These are phyloP conservation scores for Morpho deidamia DNA, from an alignment of 2,888 invertebrate species.

Conservation along the genomic window DNA sequence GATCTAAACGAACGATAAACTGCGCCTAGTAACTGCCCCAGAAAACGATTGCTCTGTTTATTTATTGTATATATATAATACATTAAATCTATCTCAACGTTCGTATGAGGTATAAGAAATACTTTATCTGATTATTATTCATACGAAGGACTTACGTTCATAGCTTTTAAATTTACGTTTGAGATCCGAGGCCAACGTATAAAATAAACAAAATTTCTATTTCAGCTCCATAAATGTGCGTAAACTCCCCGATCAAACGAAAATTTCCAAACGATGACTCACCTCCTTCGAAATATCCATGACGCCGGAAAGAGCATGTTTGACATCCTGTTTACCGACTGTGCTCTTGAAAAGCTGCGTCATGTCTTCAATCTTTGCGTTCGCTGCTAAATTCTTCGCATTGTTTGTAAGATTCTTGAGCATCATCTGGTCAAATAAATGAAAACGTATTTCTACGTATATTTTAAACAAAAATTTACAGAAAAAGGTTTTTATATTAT, in stretches of 20 bases:
- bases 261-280: slow-evolving; percentile 17
- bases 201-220: slow-evolving; percentile 7
- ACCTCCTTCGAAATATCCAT: slow-evolving; percentile 91
- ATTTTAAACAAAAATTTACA: no score
- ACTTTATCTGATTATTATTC: neutral
- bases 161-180: neutral
- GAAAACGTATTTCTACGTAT: neutral
- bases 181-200: neutral
- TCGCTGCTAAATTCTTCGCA: slow-evolving; percentile 95
- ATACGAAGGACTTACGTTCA: slow-evolving; percentile 4
- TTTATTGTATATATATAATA: no score
- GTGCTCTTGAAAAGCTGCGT: slow-evolving; percentile 96
- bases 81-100: no score
- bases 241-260: slow-evolving; percentile 1
- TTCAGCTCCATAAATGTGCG: slow-evolving; percentile 3
- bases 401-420: slow-evolving; percentile 95
- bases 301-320: slow-evolving; percentile 94
- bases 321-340: slow-evolving; percentile 94
- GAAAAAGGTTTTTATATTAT: neutral
- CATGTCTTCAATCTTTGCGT: slow-evolving; percentile 99
- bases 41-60: no score
- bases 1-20: no score
- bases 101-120: neutral
- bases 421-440: slow-evolving; percentile 84
- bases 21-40: no score